These are phyloP conservation scores for Parazoanthus darwini DNA, from an alignment of 92 coral and sea anemone species.

Conservation along the genomic window DNA sequence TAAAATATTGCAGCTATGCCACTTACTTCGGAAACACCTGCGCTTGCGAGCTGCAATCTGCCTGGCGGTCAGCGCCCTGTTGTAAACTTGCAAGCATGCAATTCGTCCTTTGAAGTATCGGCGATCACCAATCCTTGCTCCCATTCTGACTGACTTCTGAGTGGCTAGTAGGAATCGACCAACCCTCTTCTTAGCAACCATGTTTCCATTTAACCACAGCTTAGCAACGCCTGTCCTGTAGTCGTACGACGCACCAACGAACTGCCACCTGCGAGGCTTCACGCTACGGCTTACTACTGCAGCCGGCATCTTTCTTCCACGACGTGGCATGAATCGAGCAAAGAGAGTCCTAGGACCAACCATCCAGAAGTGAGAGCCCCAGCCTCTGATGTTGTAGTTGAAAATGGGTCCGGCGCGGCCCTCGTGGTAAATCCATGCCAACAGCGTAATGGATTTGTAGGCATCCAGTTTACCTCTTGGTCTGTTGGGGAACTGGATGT, in stretches of 20 bases:
- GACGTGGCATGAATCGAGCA: conserved; percentile 24
- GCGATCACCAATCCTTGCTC: conserved; percentile 45
- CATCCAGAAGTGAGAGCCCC: conserved; percentile 19
- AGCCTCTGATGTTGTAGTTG: conserved; percentile 22
- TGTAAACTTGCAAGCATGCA: conserved; percentile 50
- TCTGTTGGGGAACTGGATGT: conserved; percentile 21
- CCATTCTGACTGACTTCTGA: conserved; percentile 41
- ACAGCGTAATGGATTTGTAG: conserved; percentile 7
- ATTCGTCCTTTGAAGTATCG: conserved; percentile 62
- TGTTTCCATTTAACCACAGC: conserved; percentile 13
- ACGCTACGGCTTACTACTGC: neutral
- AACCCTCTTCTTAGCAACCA: neutral
- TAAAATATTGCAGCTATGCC: neutral
- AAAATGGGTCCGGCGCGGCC: conserved; percentile 13
- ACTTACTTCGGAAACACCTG: conserved; percentile 39
- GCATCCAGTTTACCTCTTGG: conserved; percentile 9
- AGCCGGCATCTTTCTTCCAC: neutral
- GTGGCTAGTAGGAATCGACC: conserved; percentile 57
- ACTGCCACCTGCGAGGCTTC: conserved; percentile 34
- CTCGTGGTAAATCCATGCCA: conserved; percentile 26
- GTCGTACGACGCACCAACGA: conserved; percentile 26
- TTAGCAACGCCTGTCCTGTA: conserved; percentile 3
- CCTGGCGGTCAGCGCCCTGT: conserved; percentile 36
- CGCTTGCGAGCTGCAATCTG: conserved; percentile 36
- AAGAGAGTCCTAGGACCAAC: neutral